Base-by-base conservation (phyloP, 2,797 vertebrate species). In the Lithobates sylvaticus region DNA sequence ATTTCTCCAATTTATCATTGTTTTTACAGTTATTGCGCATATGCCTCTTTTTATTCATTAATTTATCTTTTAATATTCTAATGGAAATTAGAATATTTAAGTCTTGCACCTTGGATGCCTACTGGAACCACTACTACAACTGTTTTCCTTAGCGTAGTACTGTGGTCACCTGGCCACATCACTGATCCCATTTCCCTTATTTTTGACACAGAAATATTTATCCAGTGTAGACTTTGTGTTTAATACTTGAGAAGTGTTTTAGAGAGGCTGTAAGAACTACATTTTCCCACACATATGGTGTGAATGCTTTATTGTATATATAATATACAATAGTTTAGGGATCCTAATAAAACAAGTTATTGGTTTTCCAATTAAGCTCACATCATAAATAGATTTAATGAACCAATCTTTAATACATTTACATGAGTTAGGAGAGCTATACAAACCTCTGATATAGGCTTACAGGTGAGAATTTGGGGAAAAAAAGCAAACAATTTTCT, bases 311-410 rank as follows among this genome's bases (percentile, higher is more conserved):
- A 54, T 50, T 58, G 50, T 29, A 58, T 76, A 76, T 58, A 76
- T 32, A 58, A 61, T 61, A 76, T 76, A 76, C 74, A 76, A 76
- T 58, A 76, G 74, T 58, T 32, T 76, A 16, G 74, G 47, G 50
- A 58, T 58, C 50, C 34, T 76, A 58, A 61, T 76, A 76, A 76
- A 61, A 15, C 29, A 47, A 61, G 50, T 76, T 76, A 76, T 76
- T 58, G 74, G 27, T 34, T 77, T 58, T 77, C 47, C 27, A 77
- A 64, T 77, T 77, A 77, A 61, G 21, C 54, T 36, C 16, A 77
- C 27, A 64, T 27, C 26, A 77, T 77, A 77, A 77, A 64, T 77
- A 64, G 26, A 34, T 77, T 77, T 77, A 34, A 64, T 64, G 75
- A 77, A 61, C 29, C 75, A 64, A 64, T 34, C 4, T 77, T n/a